Percentiles rank a stretch among this genome's conserved stretches.
Evolutionary conservation across 2,113 vertebrate genomes (phyloP).

Genomic region (Alectura lathami): DNA sequence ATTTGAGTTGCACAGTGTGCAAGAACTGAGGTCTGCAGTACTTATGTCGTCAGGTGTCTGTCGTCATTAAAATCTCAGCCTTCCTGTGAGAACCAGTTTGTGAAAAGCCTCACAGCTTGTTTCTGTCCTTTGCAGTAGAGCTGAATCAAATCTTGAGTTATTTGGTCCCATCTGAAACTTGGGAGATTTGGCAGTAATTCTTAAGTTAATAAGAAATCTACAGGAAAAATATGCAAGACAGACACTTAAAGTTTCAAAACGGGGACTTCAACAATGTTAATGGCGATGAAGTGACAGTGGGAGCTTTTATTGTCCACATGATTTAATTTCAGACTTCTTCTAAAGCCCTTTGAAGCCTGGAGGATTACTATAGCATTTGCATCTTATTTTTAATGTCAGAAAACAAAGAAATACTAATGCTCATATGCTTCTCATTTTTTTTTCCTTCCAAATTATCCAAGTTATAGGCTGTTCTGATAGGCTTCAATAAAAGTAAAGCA

Average conservation of each 20-base stretch:
- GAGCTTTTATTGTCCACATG: accelerated
- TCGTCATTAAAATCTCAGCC: neutral
- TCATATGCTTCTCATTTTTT: neutral
- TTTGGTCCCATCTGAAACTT: neutral
- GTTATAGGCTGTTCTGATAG: neutral
- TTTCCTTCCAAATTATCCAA: neutral
- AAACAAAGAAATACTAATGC: neutral
- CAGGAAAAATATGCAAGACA: neutral
- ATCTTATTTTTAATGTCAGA: neutral
- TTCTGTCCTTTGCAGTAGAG: neutral
- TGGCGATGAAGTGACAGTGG: neutral
- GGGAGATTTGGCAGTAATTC: neutral
- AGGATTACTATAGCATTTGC: neutral
- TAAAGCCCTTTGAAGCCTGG: neutral
- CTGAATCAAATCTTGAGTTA: neutral
- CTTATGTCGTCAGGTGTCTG: neutral
- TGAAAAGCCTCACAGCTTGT: neutral
- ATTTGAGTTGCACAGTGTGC: neutral
- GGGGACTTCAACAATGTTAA: neutral
- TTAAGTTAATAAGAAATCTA: neutral
- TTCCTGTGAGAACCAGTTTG: neutral
- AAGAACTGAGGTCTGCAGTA: neutral
- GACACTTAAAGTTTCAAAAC: neutral
- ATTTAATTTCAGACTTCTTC: neutral
- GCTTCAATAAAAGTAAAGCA: neutral